Percentiles rank a stretch among this genome's conserved stretches.
Conservation (phyloP, 2,113 vertebrate genomes). For the Rhea pennata region DNA sequence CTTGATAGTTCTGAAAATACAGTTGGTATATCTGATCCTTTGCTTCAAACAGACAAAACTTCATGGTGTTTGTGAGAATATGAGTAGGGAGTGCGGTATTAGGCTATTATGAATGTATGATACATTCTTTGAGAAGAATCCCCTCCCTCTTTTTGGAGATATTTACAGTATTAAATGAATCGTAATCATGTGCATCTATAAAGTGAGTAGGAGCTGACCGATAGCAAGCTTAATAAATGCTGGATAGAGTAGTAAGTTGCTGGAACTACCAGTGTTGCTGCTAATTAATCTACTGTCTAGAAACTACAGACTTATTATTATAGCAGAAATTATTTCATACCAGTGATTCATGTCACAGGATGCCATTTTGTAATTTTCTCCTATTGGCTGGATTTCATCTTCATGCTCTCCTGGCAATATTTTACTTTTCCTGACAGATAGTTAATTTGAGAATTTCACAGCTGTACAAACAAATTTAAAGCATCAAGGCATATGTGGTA, state of each 20-base stretch:
- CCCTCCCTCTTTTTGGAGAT: neutral
- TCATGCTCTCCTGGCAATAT: conserved; percentile 34
- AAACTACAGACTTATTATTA: conserved; percentile 36
- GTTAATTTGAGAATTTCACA: conserved; percentile 65
- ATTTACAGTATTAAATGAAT: neutral
- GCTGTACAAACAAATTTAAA: conserved; percentile 65
- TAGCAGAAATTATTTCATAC: neutral
- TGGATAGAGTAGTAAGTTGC: neutral
- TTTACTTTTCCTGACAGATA: conserved; percentile 69
- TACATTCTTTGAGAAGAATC: neutral
- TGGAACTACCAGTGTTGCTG: conserved; percentile 22
- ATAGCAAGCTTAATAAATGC: conserved; percentile 29
- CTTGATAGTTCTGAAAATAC: neutral
- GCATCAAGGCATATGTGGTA: conserved; percentile 15
- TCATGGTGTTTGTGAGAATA: neutral
- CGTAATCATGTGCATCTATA: neutral
- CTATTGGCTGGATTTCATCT: conserved; percentile 49
- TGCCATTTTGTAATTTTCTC: conserved; percentile 58
- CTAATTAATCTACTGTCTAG: conserved; percentile 34
- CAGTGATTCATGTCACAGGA: conserved; percentile 30
- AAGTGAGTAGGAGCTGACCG: neutral
- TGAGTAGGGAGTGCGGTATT: neutral
- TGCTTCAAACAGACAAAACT: neutral
- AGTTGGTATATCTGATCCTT: neutral
- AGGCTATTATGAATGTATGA: neutral